Evolutionary conservation across 2,797 vertebrate species (phyloP).

Genomic region (Rousettus madagascariensis): DNA sequence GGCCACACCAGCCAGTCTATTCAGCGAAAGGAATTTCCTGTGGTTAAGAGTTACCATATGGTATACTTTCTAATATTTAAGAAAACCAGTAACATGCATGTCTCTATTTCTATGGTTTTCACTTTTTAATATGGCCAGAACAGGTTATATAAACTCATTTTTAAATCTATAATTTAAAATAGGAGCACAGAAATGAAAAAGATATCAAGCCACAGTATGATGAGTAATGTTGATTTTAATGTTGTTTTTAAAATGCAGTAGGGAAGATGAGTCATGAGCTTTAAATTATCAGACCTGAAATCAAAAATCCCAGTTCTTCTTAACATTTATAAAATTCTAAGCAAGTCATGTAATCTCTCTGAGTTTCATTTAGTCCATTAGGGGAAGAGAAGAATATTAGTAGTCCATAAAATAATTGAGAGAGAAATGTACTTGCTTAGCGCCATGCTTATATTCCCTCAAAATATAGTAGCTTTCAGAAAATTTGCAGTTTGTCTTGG

Average conservation of each 20-base stretch:
- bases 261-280: not conserved
- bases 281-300: not conserved
- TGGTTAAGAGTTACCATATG: not conserved
- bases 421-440: not conserved
- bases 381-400: not conserved
- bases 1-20: not conserved
- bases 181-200: not conserved
- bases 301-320: not conserved
- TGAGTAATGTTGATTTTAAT: not conserved
- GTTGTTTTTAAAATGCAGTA: not conserved
- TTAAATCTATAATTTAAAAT: conserved; percentile 16
- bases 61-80: not conserved
- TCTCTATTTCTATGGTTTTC: not conserved
- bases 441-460: not conserved
- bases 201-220: not conserved
- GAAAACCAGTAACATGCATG: not conserved
- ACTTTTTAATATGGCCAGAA: not conserved
- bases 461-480: not conserved
- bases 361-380: not conserved
- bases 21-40: not conserved
- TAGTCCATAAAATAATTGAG: not conserved
- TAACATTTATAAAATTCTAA: not conserved
- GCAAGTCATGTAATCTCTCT: not conserved
- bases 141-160: not conserved
- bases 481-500: not conserved